Conservation (phyloP, 2,797 vertebrate genomes). For the Rallus crepitans region DNA sequence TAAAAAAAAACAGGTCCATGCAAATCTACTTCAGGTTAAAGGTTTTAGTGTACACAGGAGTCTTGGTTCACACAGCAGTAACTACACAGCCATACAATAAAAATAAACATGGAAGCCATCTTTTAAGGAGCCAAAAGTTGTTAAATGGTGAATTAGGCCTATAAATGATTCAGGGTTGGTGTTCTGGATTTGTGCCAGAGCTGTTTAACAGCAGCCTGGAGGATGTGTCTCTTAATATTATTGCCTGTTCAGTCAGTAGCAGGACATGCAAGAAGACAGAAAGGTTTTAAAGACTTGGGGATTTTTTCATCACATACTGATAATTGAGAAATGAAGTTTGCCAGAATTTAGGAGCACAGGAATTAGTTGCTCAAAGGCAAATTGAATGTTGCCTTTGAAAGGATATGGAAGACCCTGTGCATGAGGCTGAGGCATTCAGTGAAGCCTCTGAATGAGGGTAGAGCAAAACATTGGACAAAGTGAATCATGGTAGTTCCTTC, state of each 20-base stretch:
- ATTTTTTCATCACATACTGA: neutral
- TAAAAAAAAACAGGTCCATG: neutral
- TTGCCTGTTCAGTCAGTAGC: neutral
- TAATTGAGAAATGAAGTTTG: neutral
- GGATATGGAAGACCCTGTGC: neutral
- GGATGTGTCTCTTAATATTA: neutral
- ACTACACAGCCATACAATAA: neutral
- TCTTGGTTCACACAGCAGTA: neutral
- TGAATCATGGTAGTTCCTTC: neutral
- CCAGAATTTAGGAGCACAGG: neutral
- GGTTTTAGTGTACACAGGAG: neutral
- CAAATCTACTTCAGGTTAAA: neutral
- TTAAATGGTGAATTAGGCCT: neutral
- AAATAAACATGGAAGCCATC: neutral
- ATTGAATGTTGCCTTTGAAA: neutral
- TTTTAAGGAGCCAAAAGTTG: neutral
- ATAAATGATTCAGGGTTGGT: neutral
- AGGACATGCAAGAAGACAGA: neutral
- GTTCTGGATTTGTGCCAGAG: neutral
- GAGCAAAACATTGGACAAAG: neutral
- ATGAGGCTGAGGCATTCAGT: neutral
- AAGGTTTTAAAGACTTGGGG: neutral
- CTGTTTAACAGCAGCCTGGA: fast-evolving
- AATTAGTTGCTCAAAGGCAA: neutral
- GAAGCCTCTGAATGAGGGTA: neutral